Conservation (phyloP, 1,140 invertebrate species). For the Camponotus pennsylvanicus region DNA sequence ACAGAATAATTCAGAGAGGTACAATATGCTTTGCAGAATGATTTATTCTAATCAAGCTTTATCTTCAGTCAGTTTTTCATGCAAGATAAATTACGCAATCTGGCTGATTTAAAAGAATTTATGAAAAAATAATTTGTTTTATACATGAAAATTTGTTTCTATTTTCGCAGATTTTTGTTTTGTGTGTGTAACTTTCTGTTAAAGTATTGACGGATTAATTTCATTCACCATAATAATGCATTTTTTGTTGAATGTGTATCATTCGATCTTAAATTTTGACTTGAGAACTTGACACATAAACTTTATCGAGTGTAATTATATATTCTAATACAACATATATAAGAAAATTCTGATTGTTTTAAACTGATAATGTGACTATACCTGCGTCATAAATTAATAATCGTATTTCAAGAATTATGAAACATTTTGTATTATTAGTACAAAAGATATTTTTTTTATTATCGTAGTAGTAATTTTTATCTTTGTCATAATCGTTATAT, state of each 20-base stretch:
- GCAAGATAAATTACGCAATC: not conserved
- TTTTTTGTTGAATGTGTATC: not conserved
- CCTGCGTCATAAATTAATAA: conserved; percentile 6
- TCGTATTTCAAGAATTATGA: conserved; percentile 13
- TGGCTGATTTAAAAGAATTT: not conserved
- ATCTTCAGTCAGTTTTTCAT: not conserved
- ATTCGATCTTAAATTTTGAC: not conserved
- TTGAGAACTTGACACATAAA: conserved; percentile 3
- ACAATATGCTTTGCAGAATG: too few relatives aligned
- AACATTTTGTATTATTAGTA: conserved; percentile 11
- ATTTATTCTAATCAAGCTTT: conserved; percentile 16
- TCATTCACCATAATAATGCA: not conserved
- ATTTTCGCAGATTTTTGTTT: conserved; percentile 10
- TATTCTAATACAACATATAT: not conserved
- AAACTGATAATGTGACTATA: conserved; percentile 1
- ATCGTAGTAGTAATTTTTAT: not conserved
- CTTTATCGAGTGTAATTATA: not conserved
- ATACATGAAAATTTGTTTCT: not conserved
- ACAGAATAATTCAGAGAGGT: too few relatives aligned
- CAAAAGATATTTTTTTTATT: conserved; percentile 21
- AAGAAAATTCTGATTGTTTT: conserved; percentile 6
- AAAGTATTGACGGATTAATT: not conserved
- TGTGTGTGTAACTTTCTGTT: not conserved
- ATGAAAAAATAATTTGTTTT: conserved; percentile 2
- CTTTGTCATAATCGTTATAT: conserved; percentile 9